Percentiles rank a stretch among this genome's conserved stretches.
These are phyloP conservation scores for Iselma pallidipennis DNA, from an alignment of 2,888 invertebrate genomes.

Conservation along the genomic window DNA sequence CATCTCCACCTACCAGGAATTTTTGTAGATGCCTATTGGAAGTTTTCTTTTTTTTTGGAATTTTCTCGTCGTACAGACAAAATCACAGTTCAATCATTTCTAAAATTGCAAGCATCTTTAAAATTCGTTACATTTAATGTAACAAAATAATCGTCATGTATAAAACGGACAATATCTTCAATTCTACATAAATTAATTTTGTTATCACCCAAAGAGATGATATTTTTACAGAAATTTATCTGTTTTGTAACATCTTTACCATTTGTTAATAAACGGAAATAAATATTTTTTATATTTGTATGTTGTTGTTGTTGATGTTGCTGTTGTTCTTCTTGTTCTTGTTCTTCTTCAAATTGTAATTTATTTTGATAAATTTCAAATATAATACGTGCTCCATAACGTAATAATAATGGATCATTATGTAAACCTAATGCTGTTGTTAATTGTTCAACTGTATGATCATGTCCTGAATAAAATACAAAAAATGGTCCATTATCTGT, in stretches of 20 bases:
- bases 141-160: constrained; percentile 85
- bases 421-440: constrained; percentile 77
- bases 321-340: constrained; percentile 47
- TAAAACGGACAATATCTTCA: constrained; percentile 83
- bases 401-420: constrained; percentile 69
- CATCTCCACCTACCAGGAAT: too few relatives aligned
- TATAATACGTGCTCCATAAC: constrained; percentile 84
- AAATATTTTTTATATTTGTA: constrained; percentile 66
- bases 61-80: neutral
- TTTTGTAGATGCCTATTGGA: too few relatives aligned
- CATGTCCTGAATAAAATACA: constrained; percentile 77
- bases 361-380: constrained; percentile 85
- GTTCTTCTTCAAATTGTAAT: constrained; percentile 49
- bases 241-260: constrained; percentile 84
- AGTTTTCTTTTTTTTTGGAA: too few relatives aligned
- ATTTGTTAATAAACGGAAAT: constrained; percentile 82
- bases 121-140: constrained; percentile 86
- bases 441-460: constrained; percentile 85
- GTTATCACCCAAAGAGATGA: constrained; percentile 57
- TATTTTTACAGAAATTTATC: constrained; percentile 77
- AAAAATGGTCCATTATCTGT: constrained; percentile 52
- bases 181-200: constrained; percentile 75
- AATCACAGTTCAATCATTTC: constrained; percentile 18
- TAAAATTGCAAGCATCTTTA: constrained; percentile 73
- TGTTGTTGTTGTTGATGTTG: constrained; percentile 26